These are phyloP conservation scores for Notolabrus celidotus DNA, from an alignment of 2,797 vertebrate species.

Conservation along the genomic window DNA sequence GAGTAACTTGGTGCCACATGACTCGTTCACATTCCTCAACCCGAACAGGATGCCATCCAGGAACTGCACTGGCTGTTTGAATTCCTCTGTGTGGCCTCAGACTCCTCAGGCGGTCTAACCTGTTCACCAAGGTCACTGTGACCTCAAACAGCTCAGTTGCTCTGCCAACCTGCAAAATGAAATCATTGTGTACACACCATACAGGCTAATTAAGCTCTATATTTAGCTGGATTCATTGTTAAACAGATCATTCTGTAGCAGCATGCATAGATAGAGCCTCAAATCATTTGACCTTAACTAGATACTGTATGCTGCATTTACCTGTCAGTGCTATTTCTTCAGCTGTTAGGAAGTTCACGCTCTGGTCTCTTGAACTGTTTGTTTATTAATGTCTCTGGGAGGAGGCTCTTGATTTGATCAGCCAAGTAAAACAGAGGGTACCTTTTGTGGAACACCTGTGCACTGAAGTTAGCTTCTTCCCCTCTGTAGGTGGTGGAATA, in stretches of 20 bases:
- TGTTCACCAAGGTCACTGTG: constrained; percentile 35
- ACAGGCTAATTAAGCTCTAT: not conserved
- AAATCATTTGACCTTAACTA: not conserved
- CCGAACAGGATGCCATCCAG: constrained; percentile 75
- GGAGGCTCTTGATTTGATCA: too few relatives aligned
- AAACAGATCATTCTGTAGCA: not conserved
- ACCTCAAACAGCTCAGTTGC: not conserved
- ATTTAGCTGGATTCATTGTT: not conserved
- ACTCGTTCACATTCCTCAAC: constrained; percentile 36
- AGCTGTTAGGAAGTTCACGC: too few relatives aligned
- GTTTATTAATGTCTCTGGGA: too few relatives aligned
- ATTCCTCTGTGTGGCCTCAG: constrained; percentile 9
- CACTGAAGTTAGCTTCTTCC: too few relatives aligned
- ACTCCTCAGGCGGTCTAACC: constrained; percentile 21
- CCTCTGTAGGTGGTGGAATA: too few relatives aligned
- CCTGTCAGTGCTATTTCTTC: too few relatives aligned
- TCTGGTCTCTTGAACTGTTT: too few relatives aligned
- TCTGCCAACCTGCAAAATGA: not conserved
- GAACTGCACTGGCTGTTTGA: constrained; percentile 48
- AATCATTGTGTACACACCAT: not conserved
- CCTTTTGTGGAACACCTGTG: too few relatives aligned
- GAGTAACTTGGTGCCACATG: not conserved
- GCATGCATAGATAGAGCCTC: not conserved
- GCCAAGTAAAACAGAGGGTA: too few relatives aligned
- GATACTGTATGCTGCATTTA: not conserved